A percentile compares a stretch with the other conserved stretches of the same genome.
Evolutionary conservation across 1,140 invertebrate species (phyloP).

Genomic region (Coelopa frigida): DNA sequence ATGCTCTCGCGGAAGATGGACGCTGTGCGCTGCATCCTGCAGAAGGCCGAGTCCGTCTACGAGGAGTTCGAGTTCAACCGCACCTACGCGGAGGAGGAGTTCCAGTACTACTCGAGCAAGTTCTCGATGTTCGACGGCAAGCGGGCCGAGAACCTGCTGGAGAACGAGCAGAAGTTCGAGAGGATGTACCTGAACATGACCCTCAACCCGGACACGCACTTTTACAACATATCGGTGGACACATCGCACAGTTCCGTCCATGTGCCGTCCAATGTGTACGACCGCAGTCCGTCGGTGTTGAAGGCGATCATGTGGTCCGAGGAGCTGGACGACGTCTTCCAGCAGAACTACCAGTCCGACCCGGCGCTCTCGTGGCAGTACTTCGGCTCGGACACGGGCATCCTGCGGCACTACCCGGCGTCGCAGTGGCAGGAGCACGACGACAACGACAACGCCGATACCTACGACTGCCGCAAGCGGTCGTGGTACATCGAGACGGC

Average conservation of each 20-base stretch:
- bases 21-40: conserved; percentile 67
- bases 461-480: conserved; percentile 78
- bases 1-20: conserved; percentile 79
- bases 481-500: conserved; percentile 97
- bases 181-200: conserved; percentile 49
- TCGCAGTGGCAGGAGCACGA: conserved; percentile 49
- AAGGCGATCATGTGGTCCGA: conserved; percentile 83
- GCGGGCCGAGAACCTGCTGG: conserved; percentile 21
- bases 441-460: conserved; percentile 50
- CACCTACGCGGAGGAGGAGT: conserved; percentile 35
- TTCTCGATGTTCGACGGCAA: conserved; percentile 49
- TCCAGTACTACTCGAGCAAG: conserved; percentile 65
- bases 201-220: conserved; percentile 68
- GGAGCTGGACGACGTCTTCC: conserved; percentile 73
- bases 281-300: conserved; percentile 59
- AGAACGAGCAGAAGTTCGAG: conserved; percentile 8
- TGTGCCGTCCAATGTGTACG: conserved; percentile 89
- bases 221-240: conserved; percentile 79
- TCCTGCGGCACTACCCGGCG: conserved; percentile 82
- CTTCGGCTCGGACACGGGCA: conserved; percentile 88
- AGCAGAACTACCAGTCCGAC: conserved; percentile 78
- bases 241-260: conserved; percentile 80
- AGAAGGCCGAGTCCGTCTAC: conserved; percentile 57
- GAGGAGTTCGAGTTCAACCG: conserved; percentile 52
- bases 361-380: conserved; percentile 91